phyloP scores from a whole-genome alignment of 2,113 vertebrate species.

The Sebastes schlegelii region DNA sequence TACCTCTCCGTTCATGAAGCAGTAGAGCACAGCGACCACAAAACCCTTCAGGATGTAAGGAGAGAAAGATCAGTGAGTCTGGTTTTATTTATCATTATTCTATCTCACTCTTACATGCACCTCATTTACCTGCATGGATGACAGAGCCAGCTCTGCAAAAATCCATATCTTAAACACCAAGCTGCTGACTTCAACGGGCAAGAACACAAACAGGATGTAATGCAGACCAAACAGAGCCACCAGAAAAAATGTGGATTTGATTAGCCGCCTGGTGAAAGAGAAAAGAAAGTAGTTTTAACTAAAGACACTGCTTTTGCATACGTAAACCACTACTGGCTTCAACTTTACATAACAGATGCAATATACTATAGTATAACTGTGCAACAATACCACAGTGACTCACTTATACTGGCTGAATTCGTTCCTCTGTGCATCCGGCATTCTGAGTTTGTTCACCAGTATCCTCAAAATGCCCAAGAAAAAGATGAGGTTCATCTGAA shows the following conservation, averaged over 20 bases:
- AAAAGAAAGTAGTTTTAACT: background rate
- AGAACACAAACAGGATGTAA: conserved; percentile 92
- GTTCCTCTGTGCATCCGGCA: conserved; percentile 77
- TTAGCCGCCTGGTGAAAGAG: conserved; percentile 87
- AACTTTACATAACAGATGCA: background rate
- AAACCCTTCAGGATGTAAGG: conserved; percentile 72
- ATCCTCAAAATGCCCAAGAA: conserved; percentile 83
- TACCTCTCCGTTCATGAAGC: conserved; percentile 85
- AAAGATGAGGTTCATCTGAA: conserved; percentile 81
- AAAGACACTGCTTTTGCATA: background rate
- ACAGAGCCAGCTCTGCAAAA: conserved; percentile 91
- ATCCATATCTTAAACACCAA: conserved; percentile 87
- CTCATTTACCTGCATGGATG: conserved; percentile 91
- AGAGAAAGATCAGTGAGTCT: background rate
- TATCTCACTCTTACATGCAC: background rate
- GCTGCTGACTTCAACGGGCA: conserved; percentile 85
- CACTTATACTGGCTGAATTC: conserved; percentile 83
- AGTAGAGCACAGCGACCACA: conserved; percentile 84
- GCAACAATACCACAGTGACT: conserved; percentile 20
- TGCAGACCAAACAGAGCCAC: conserved; percentile 95
- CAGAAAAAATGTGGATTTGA: conserved; percentile 93
- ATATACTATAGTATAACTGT: too few relatives aligned
- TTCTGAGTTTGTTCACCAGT: conserved; percentile 80
- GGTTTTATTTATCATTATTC: background rate
- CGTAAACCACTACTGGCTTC: background rate